Conservation (phyloP, 2,888 invertebrate genomes). For the Iselma pallidipennis region DNA sequence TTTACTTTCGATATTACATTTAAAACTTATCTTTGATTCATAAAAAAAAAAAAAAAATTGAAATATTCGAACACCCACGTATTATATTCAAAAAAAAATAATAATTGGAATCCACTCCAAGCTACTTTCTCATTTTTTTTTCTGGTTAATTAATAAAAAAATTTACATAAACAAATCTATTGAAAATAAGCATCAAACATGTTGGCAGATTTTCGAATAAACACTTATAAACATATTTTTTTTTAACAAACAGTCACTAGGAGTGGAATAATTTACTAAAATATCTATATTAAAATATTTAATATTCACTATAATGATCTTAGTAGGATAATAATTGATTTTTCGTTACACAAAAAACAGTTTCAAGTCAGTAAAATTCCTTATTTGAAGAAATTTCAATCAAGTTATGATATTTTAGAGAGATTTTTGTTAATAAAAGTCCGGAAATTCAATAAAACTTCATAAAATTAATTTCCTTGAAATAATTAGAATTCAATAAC, state of each 20-base stretch:
- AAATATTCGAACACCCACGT: not conserved
- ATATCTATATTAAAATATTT: not conserved
- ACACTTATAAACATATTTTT: no score
- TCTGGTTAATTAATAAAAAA: not conserved
- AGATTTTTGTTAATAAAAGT: no score
- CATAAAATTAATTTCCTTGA: no score
- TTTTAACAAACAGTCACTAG: not conserved
- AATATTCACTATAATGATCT: not conserved
- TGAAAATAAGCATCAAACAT: not conserved
- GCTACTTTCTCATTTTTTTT: not conserved
- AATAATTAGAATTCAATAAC: no score
- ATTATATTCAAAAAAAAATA: not conserved
- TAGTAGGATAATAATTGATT: no score
- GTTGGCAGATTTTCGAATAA: not conserved
- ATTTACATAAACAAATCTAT: not conserved
- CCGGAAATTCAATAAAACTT: no score
- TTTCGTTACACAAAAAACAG: no score
- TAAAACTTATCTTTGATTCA: not conserved
- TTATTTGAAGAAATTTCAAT: no score
- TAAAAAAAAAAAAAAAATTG: no score
- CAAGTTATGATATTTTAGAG: no score
- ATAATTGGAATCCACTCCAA: not conserved
- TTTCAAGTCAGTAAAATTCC: no score
- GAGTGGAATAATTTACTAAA: not conserved
- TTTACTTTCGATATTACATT: conserved; percentile 26